Percentiles rank a stretch among this genome's conserved stretches.
Conservation (phyloP, 1,140 invertebrate genomes). For the Oedothorax gibbosus region DNA sequence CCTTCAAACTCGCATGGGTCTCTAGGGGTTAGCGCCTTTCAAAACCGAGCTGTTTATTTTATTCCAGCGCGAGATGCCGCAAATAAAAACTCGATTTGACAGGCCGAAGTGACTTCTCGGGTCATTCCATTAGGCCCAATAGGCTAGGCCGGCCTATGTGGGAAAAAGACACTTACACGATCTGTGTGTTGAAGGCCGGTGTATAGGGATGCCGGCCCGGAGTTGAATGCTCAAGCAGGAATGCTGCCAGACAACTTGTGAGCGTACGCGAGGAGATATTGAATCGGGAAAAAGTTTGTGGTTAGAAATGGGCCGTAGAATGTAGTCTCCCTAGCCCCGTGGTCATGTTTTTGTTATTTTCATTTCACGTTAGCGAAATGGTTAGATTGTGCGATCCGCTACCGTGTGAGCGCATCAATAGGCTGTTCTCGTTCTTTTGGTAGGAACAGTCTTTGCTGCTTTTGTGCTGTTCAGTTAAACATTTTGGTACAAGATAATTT, state of each 20-base stretch:
- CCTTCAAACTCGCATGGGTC: neutral
- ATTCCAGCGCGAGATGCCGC: neutral
- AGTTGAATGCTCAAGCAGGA: constrained; percentile 46
- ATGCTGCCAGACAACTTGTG: constrained; percentile 25
- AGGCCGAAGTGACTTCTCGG: neutral
- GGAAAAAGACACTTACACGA: neutral
- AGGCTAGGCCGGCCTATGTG: neutral
- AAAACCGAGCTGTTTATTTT: neutral
- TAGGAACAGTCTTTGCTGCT: too few species aligned
- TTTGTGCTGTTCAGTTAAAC: too few species aligned
- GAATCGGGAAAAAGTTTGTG: neutral
- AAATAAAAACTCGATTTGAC: neutral
- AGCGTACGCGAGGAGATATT: neutral
- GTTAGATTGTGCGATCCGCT: too few species aligned
- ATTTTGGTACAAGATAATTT: too few species aligned
- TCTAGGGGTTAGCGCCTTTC: neutral
- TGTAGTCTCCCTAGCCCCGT: neutral
- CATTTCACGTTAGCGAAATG: too few species aligned
- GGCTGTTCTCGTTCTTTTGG: too few species aligned
- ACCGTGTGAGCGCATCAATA: too few species aligned
- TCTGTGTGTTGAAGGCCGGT: constrained; percentile 18
- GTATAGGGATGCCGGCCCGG: neutral
- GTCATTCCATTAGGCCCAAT: constrained; percentile 1
- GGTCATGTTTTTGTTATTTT: neutral
- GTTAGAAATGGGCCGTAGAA: neutral